These are phyloP conservation scores for Drosophila varians DNA, from an alignment of 1,140 invertebrate species.

Conservation along the genomic window DNA sequence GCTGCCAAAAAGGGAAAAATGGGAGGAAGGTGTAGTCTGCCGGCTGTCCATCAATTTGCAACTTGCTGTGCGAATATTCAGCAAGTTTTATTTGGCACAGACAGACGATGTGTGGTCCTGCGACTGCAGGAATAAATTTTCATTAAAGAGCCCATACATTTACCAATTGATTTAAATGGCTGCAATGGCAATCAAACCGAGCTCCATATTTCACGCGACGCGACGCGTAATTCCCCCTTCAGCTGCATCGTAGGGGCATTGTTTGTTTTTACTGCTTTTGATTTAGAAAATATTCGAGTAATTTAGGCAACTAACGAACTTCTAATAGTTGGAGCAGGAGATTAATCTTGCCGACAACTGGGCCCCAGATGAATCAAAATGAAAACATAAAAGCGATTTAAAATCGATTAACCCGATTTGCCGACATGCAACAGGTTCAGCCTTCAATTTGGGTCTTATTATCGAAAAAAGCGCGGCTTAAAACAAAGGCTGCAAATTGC, in stretches of 20 bases:
- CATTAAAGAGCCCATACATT: conserved; percentile 74
- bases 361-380: conserved; percentile 60
- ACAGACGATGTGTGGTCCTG: conserved; percentile 37
- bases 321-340: conserved; percentile 58
- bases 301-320: conserved; percentile 55
- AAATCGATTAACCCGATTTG: conserved; percentile 83
- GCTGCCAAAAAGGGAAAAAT: not conserved
- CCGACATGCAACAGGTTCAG: conserved; percentile 81
- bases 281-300: not conserved
- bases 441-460: conserved; percentile 61
- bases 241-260: conserved; percentile 2
- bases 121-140: conserved; percentile 73
- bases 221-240: conserved; percentile 5
- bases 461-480: conserved; percentile 74
- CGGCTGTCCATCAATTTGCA: conserved; percentile 78
- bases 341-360: conserved; percentile 63
- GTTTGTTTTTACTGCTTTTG: conserved; percentile 26
- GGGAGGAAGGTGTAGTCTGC: conserved; percentile 22
- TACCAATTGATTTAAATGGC: conserved; percentile 82
- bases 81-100: conserved; percentile 69
- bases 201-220: conserved; percentile 69
- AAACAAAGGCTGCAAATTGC: conserved; percentile 77
- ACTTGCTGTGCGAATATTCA: conserved; percentile 69
- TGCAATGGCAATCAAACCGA: conserved; percentile 56
- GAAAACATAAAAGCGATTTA: conserved; percentile 83